phyloP scores from a whole-genome alignment of 2,888 invertebrate species.

The Drosophila vallismaia region DNA sequence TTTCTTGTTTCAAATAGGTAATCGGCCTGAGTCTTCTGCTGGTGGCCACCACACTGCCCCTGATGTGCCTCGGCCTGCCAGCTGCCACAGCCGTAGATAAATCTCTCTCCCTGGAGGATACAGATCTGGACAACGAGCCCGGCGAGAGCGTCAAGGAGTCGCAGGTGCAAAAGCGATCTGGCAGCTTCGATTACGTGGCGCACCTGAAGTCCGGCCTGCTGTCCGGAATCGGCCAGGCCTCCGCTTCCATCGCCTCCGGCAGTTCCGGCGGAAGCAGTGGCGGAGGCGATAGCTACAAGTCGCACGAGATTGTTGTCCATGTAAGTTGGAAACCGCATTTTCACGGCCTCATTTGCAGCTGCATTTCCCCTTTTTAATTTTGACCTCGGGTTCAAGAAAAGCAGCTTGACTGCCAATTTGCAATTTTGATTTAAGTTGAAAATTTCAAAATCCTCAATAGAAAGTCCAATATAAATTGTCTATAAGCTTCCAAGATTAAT shows the following conservation, averaged over 20 bases:
- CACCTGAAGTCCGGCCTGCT: conserved; percentile 82
- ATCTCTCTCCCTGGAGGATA: conserved; percentile 74
- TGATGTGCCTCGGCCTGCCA: conserved; percentile 76
- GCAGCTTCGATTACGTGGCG: conserved; percentile 82
- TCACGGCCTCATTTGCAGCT: background rate
- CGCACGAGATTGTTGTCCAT: conserved; percentile 73
- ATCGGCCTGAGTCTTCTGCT: conserved; percentile 68
- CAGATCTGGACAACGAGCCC: conserved; percentile 78
- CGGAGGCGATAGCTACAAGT: conserved; percentile 69
- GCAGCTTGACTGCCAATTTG: background rate
- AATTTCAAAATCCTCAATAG: background rate
- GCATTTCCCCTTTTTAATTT: background rate
- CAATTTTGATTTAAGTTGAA: background rate
- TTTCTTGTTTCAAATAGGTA: conserved; percentile 24
- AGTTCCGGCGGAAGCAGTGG: conserved; percentile 82
- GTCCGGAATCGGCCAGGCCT: conserved; percentile 82
- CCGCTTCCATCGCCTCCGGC: conserved; percentile 83
- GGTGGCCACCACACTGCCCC: conserved; percentile 62
- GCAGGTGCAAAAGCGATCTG: conserved; percentile 81
- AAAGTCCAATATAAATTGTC: background rate
- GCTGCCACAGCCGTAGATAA: conserved; percentile 71
- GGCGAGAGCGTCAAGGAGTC: conserved; percentile 79
- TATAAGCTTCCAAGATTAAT: background rate
- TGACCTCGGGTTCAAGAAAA: background rate
- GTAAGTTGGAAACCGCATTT: conserved; percentile 55